Conservation (phyloP, 2,797 vertebrate genomes). For the Agapornis canus region DNA sequence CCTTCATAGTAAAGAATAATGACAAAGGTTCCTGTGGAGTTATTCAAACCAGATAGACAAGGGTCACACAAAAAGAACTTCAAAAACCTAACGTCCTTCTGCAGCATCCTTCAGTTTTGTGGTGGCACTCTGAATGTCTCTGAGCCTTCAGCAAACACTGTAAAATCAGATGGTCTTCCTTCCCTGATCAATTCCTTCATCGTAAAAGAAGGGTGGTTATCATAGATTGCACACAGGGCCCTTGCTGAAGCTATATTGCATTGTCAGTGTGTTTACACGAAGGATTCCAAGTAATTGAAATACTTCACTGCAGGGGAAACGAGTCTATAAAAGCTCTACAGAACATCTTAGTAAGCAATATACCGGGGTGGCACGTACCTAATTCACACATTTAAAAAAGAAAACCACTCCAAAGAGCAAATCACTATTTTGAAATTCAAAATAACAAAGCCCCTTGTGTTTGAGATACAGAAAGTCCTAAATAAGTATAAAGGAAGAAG, state of each 20-base stretch:
- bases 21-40: background rate
- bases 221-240: background rate
- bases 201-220: background rate
- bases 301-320: background rate
- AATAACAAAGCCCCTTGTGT: background rate
- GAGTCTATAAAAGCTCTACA: background rate
- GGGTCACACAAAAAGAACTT: background rate
- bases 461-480: background rate
- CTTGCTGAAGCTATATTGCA: background rate
- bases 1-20: rapidly evolving
- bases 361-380: background rate
- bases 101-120: background rate
- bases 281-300: background rate
- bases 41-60: background rate
- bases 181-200: background rate
- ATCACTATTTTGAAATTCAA: background rate
- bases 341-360: background rate
- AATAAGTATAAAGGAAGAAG: background rate
- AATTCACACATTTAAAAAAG: background rate
- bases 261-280: background rate
- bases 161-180: background rate
- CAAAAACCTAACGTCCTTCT: background rate
- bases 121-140: background rate
- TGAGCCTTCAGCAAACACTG: background rate
- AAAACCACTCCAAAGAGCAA: background rate